Percentiles rank a stretch among this genome's conserved stretches.
phyloP scores from a whole-genome alignment of 2,113 vertebrate species.

The Tretioscincus oriximinensis region DNA sequence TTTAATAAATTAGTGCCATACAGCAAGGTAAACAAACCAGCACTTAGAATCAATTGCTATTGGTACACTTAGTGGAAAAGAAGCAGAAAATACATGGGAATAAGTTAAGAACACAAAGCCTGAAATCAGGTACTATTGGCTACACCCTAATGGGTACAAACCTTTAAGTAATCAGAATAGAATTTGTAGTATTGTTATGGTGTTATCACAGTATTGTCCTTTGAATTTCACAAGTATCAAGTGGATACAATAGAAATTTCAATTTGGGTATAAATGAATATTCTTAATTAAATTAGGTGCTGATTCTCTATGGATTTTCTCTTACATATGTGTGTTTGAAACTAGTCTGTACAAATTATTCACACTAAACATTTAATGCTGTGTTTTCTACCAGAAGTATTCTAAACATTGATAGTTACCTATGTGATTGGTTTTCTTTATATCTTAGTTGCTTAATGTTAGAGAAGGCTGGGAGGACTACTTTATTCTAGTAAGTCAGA shows the following conservation, averaged over 20 bases:
- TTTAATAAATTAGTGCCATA: not conserved
- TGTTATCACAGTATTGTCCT: not conserved
- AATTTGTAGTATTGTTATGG: not conserved
- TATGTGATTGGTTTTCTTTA: not conserved
- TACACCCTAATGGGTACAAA: not conserved
- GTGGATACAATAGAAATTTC: not conserved
- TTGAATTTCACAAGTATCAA: not conserved
- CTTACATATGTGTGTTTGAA: not conserved
- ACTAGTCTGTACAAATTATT: not conserved
- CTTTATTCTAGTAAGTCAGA: not conserved
- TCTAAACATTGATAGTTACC: not conserved
- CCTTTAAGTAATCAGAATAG: not conserved
- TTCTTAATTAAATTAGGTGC: not conserved
- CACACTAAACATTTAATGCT: not conserved
- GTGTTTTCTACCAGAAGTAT: not conserved
- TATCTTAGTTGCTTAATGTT: not conserved
- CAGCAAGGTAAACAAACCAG: not conserved
- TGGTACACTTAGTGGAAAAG: not conserved
- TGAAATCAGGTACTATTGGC: not conserved
- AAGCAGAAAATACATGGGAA: not conserved
- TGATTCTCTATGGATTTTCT: not conserved
- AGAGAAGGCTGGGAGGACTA: not conserved
- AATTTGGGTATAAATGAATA: not conserved
- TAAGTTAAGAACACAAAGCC: not conserved
- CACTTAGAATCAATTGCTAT: not conserved